Percentiles rank a stretch among this genome's conserved stretches.
These are phyloP conservation scores for Harmothoe impar DNA, from an alignment of 2,888 invertebrate species.

Conservation along the genomic window DNA sequence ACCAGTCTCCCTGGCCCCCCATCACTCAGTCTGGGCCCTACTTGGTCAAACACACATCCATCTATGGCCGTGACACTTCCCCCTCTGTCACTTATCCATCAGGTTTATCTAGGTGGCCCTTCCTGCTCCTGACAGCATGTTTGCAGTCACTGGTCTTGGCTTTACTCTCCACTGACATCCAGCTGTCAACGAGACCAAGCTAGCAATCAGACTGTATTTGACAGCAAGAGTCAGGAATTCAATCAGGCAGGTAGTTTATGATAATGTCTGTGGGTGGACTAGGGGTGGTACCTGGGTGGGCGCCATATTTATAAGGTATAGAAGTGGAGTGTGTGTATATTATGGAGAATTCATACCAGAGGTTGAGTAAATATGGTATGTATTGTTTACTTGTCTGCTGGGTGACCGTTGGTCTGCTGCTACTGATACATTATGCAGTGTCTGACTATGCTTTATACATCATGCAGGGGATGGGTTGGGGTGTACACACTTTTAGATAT, in stretches of 20 bases:
- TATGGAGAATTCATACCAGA: too few species aligned
- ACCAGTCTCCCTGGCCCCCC: neutral
- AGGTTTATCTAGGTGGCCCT: neutral
- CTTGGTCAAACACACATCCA: conserved; percentile 25
- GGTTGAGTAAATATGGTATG: too few species aligned
- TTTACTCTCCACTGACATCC: neutral
- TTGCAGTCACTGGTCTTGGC: neutral
- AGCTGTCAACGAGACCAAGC: neutral
- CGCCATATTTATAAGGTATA: neutral
- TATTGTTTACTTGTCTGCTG: too few species aligned
- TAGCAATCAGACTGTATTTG: neutral
- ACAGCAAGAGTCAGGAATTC: neutral
- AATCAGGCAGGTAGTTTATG: neutral
- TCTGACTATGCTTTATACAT: too few species aligned
- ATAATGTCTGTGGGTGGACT: conserved; percentile 27
- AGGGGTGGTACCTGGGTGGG: neutral
- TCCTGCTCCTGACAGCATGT: neutral
- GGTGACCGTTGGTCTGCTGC: too few species aligned
- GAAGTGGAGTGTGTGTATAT: too few species aligned
- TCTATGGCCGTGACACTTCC: neutral
- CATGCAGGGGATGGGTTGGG: too few species aligned
- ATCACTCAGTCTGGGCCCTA: neutral
- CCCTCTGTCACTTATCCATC: conserved; percentile 22
- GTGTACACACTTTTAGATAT: too few species aligned
- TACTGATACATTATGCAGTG: too few species aligned